These are phyloP conservation scores for Ptychodera flava DNA, from an alignment of 35 echinoderm and acorn worm genomes.

Conservation along the genomic window DNA sequence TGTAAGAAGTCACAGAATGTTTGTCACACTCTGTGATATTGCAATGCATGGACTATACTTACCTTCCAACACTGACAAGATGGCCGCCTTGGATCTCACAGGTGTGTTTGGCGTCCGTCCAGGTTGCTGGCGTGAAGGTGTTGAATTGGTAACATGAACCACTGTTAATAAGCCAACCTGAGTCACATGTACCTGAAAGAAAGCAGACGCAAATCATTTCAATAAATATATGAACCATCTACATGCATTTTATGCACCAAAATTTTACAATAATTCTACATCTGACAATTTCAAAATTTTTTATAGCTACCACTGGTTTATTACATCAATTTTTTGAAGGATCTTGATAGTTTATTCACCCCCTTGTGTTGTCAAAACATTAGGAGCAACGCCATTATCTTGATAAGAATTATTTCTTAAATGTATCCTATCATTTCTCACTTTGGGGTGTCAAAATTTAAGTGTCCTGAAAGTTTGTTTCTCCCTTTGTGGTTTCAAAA, in stretches of 20 bases:
- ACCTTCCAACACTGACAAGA: constrained; percentile 43
- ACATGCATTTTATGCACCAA: neutral
- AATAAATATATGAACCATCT: neutral
- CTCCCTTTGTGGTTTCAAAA: too few relatives aligned
- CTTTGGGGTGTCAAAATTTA: too few relatives aligned
- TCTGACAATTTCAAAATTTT: constrained; percentile 3
- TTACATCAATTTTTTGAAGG: neutral
- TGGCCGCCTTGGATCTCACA: constrained; percentile 70
- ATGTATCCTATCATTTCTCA: too few relatives aligned
- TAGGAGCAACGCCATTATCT: neutral
- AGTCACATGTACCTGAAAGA: constrained; percentile 50
- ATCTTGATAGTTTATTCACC: neutral
- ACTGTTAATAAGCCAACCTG: constrained; percentile 55
- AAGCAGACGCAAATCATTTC: neutral
- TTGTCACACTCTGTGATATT: too few relatives aligned
- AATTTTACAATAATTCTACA: constrained; percentile 3
- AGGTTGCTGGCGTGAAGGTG: constrained; percentile 37
- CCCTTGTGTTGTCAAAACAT: neutral
- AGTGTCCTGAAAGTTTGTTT: too few relatives aligned
- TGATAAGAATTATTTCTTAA: too few relatives aligned
- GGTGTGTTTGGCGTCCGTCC: constrained; percentile 57
- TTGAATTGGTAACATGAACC: constrained; percentile 81
- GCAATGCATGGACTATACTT: too few relatives aligned
- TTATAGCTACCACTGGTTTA: neutral
- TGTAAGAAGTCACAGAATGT: too few relatives aligned